Conservation (phyloP, 2,113 vertebrate genomes). For the Pelecanoides urinatrix region DNA sequence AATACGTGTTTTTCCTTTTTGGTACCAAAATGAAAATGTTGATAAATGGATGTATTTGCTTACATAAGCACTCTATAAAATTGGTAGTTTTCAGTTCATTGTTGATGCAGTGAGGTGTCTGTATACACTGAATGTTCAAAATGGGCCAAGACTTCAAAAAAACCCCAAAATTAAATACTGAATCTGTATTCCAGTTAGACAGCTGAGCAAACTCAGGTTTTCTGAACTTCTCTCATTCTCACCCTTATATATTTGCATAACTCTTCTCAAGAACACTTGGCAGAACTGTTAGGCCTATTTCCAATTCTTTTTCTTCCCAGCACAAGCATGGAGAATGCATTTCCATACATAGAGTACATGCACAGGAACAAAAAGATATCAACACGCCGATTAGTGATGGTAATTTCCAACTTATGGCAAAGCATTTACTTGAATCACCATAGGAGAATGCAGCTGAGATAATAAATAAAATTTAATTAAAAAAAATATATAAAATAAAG, state of each 20-base stretch:
- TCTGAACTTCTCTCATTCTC: not conserved
- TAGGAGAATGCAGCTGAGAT: not conserved
- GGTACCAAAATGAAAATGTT: not conserved
- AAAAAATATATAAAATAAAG: not conserved
- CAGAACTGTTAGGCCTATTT: not conserved
- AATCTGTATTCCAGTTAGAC: not conserved
- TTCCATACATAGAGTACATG: not conserved
- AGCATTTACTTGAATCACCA: not conserved
- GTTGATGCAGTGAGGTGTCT: not conserved
- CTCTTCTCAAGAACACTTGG: not conserved
- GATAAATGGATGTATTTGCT: not conserved
- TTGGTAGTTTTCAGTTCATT: not conserved
- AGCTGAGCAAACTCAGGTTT: constrained; percentile 10
- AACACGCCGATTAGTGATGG: not conserved
- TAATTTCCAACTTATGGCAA: not conserved
- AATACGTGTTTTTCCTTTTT: not conserved
- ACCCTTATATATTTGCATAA: not conserved
- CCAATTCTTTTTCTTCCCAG: not conserved
- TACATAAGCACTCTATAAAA: not conserved
- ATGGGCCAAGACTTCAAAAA: not conserved
- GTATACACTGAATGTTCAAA: not conserved
- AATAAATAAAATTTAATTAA: not conserved
- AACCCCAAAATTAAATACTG: not conserved
- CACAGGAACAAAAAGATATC: not conserved
- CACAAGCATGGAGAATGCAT: not conserved